Percentiles rank a stretch among this genome's conserved stretches.
Evolutionary conservation across 2,797 vertebrate genomes (phyloP).

Genomic region (Lepilemur ruficaudatus): DNA sequence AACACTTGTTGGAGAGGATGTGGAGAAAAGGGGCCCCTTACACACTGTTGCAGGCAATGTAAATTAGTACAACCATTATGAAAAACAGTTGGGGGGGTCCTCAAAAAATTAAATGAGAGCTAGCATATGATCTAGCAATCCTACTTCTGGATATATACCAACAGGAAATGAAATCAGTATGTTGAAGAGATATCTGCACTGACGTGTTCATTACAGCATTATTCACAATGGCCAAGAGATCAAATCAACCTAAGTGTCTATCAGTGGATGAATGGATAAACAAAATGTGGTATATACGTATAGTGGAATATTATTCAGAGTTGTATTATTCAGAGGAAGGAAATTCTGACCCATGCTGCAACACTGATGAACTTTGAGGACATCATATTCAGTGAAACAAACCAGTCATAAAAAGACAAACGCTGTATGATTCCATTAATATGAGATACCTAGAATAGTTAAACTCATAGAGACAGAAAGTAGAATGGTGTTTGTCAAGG

Average conservation of each 20-base stretch:
- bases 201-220: no score
- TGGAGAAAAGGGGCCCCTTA: neutral
- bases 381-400: neutral
- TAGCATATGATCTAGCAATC: neutral
- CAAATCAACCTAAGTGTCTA: neutral
- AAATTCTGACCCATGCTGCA: neutral
- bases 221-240: neutral
- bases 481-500: neutral
- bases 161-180: neutral
- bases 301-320: neutral
- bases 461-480: neutral
- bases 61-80: neutral
- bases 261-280: neutral
- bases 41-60: neutral
- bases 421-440: neutral
- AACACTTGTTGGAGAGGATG: neutral
- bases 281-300: neutral
- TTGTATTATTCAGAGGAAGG: neutral
- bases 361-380: neutral
- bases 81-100: neutral
- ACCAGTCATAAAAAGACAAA: neutral
- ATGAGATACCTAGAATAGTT: neutral
- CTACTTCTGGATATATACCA: neutral
- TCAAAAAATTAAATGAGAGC: neutral
- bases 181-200: neutral